phyloP scores from a whole-genome alignment of 2,113 vertebrate species.

The Lagopus leucura region DNA sequence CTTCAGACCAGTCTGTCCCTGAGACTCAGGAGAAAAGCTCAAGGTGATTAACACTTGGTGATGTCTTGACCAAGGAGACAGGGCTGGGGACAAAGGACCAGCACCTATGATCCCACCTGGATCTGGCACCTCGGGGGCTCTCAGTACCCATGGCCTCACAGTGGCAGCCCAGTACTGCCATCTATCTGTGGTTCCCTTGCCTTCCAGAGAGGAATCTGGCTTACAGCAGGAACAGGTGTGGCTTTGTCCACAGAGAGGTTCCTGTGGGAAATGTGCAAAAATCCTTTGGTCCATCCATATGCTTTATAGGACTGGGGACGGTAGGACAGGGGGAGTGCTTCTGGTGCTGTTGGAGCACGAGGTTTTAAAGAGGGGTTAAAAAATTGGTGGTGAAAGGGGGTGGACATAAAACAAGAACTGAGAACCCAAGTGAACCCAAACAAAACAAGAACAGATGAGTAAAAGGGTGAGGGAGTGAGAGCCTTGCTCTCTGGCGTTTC shows the following conservation, averaged over 20 bases:
- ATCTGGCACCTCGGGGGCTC: fast-evolving
- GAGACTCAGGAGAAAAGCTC: background rate
- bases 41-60: background rate
- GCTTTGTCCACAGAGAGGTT: fast-evolving
- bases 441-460: fast-evolving
- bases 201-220: background rate
- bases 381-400: background rate
- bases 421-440: background rate
- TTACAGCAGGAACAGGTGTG: background rate
- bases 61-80: no score
- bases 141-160: background rate
- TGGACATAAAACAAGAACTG: background rate
- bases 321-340: background rate
- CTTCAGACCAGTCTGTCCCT: fast-evolving
- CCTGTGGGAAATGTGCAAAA: background rate
- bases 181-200: fast-evolving
- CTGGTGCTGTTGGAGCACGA: fast-evolving
- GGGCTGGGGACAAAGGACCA: background rate
- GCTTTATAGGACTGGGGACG: background rate
- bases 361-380: background rate
- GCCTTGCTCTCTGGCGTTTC: slow-evolving; percentile 26
- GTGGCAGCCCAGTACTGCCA: background rate
- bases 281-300: background rate
- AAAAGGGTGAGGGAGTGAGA: background rate
- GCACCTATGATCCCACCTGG: fast-evolving